Base-by-base conservation (phyloP, 2,888 invertebrate species). In the Drosophila mayaguana region DNA sequence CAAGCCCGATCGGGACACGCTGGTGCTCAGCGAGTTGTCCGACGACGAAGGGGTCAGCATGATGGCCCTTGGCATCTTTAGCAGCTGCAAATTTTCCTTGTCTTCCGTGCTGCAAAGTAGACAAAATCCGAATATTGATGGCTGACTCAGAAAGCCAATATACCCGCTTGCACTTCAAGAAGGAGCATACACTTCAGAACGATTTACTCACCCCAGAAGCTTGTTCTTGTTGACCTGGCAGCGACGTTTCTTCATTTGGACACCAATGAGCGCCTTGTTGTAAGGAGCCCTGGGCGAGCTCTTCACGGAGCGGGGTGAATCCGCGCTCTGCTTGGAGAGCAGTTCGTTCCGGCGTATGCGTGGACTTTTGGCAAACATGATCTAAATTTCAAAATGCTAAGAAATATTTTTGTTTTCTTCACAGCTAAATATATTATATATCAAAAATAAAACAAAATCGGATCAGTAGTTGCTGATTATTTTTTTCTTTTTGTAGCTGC, bases 11-110 rank as follows among this genome's bases (percentile, higher is more conserved):
- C 51, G 56, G 0, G 83, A 70, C 3, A 54, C 9, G 53, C 67
- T 78, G 12, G 80, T 68, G 16, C 72, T 62, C 0, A 91, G 18
- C 5, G 89, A 88, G 12, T 73, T 70, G 14, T 79, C 74, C 28
- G 91, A 89, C 0, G 90, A 83, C 7, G 90, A 90, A 3, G 88
- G 89, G 2, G 90, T 85, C 8, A 89, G 69, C 9, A 76, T 18
- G 3, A 77, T 43, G 0, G 77, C 43, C 18, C 80, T 69, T 4
- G 84, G 77, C 38, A 80, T 67, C 34, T 57, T 68, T 1, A 75
- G 12, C 9, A 67, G 20, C 32, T 67, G 59, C 8, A 66, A 9
- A 0, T 63, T 70, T 11, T 73, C 59, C 51, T 75, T 73, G n/a
- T 65, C 64, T 11, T 70, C 68, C 3, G 45, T 22, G 53, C 90